phyloP scores from a whole-genome alignment of 2,113 vertebrate species.

The Pogonocichla stellata region DNA sequence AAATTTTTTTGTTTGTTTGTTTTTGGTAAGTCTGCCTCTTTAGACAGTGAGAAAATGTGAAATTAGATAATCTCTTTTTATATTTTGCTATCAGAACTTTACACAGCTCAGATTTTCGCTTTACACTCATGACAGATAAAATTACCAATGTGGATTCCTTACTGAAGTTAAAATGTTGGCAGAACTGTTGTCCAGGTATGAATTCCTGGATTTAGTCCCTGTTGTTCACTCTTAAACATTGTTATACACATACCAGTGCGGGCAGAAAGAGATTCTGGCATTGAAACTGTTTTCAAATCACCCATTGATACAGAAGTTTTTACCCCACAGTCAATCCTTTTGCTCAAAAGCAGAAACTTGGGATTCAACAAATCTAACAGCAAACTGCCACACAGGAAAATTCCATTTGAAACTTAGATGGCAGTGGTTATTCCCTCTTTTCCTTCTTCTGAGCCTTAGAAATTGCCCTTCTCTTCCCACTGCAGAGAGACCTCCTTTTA shows the following conservation, averaged over 20 bases:
- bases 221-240: neutral
- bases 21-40: neutral
- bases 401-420: neutral
- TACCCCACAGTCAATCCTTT: neutral
- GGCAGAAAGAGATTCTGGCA: neutral
- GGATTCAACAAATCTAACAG: neutral
- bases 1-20: neutral
- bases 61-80: neutral
- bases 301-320: neutral
- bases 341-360: neutral
- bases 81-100: neutral
- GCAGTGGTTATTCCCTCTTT: neutral
- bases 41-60: neutral
- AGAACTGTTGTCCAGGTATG: neutral
- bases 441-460: neutral
- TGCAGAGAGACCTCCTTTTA: slow-evolving; percentile 7
- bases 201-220: neutral
- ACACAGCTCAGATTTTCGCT: neutral
- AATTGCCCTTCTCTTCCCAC: neutral
- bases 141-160: neutral
- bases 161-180: neutral
- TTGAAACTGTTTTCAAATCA: neutral
- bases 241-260: accelerated
- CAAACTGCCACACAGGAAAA: neutral
- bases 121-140: neutral